A percentile compares a stretch with the other conserved stretches of the same genome.
phyloP scores from a whole-genome alignment of 2,113 vertebrate genomes.

The Elanoides forficatus region DNA sequence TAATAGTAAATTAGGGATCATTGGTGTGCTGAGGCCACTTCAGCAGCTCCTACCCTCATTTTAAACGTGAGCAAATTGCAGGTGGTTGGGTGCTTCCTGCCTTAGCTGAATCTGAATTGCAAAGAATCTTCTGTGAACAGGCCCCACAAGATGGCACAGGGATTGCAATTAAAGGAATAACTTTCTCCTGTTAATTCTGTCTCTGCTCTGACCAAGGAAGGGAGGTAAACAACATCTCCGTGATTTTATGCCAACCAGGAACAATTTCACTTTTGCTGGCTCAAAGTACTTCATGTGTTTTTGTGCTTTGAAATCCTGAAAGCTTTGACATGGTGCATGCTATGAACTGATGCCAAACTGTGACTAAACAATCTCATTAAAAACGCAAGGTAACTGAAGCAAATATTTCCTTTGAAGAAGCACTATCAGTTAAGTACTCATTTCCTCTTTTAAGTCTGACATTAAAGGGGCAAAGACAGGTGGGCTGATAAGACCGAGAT shows the following conservation, averaged over 20 bases:
- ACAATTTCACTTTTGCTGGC: conserved; percentile 16
- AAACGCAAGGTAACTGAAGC: conserved; percentile 54
- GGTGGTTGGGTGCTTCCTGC: neutral
- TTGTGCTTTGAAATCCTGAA: conserved; percentile 34
- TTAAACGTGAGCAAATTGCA: neutral
- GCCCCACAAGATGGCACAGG: neutral
- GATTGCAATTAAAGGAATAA: neutral
- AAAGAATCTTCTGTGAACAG: neutral
- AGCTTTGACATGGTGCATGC: conserved; percentile 18
- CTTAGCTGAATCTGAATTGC: neutral
- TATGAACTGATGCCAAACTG: conserved; percentile 46
- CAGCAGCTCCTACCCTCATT: neutral
- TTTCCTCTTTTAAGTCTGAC: conserved; percentile 56
- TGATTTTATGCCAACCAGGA: conserved; percentile 19
- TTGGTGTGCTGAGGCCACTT: neutral
- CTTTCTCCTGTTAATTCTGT: neutral
- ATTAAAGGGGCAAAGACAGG: conserved; percentile 59
- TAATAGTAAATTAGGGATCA: neutral
- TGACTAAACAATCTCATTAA: conserved; percentile 56
- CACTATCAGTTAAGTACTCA: conserved; percentile 49
- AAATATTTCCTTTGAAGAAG: conserved; percentile 64
- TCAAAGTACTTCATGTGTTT: neutral
- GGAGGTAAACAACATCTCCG: neutral
- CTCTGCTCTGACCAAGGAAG: neutral
- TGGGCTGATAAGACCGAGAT: conserved; percentile 59